Conservation (phyloP, 2,888 invertebrate genomes). For the Chironomus riparius region DNA sequence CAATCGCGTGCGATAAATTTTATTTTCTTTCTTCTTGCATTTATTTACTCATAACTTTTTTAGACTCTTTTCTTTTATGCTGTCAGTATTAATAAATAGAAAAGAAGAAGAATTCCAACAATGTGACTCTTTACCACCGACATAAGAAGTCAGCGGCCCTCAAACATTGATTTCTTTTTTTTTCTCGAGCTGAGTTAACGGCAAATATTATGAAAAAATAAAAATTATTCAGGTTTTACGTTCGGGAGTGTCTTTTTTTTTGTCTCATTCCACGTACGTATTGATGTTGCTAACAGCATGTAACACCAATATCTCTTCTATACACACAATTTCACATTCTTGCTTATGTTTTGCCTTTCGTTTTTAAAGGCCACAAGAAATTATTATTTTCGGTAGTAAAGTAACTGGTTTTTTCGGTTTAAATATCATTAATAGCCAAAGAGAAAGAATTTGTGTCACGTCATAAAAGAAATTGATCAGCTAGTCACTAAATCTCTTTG, state of each 20-base stretch:
- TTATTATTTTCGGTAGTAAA: neutral
- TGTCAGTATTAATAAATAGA: no score
- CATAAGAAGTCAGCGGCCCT: neutral
- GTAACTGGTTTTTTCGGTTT: neutral
- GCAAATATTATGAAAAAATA: neutral
- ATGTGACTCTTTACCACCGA: neutral
- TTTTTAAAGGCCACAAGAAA: neutral
- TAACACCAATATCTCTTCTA: neutral
- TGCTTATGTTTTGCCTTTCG: neutral
- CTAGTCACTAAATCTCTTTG: neutral
- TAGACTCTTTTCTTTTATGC: no score
- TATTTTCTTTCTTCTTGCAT: no score
- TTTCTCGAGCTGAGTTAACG: neutral
- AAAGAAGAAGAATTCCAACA: neutral
- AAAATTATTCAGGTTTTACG: slow-evolving; percentile 7
- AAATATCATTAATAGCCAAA: neutral
- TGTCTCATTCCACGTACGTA: neutral
- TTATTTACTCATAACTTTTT: no score
- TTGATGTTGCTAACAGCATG: neutral
- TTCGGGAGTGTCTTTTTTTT: slow-evolving; percentile 14
- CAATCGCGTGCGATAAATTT: no score
- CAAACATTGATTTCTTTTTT: neutral
- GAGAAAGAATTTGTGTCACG: slow-evolving; percentile 6
- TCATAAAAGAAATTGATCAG: neutral
- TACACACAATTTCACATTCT: neutral